phyloP scores from a whole-genome alignment of 1,140 invertebrate genomes.

The Orussus abietinus region DNA sequence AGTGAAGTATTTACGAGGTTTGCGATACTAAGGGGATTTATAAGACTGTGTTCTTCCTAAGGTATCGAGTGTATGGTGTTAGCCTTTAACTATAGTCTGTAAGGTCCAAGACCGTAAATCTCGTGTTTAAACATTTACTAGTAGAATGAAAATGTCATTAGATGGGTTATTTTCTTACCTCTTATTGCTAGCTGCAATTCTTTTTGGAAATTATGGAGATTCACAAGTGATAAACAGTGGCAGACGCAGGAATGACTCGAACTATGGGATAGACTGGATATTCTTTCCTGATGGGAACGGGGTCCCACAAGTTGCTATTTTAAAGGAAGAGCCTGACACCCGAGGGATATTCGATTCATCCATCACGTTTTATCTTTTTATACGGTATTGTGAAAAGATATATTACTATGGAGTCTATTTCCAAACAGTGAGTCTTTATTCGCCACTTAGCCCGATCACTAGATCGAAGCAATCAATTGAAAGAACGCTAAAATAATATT shows the following conservation, averaged over 20 bases:
- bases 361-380: conserved; percentile 43
- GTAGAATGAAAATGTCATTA: no score
- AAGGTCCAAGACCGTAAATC: neutral
- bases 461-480: no score
- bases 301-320: conserved; percentile 55
- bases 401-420: no score
- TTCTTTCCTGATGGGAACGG: conserved; percentile 63
- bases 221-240: conserved; percentile 20
- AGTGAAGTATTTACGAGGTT: conserved; percentile 14
- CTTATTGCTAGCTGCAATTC: neutral
- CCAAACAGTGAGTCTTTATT: no score
- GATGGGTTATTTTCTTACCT: neutral
- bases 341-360: conserved; percentile 31
- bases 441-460: no score
- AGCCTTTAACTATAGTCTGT: neutral
- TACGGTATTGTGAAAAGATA: no score
- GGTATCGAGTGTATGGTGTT: neutral
- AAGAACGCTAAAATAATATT: no score
- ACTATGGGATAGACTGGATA: conserved; percentile 61
- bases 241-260: conserved; percentile 40
- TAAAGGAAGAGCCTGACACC: conserved; percentile 30
- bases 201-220: neutral
- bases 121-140: no score
- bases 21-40: conserved; percentile 35
- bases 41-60: conserved; percentile 21